Evolutionary conservation across 2,113 vertebrate genomes (phyloP), one percentile per base, ranked within the genome.

Genomic region (Toxostoma redivivum): DNA sequence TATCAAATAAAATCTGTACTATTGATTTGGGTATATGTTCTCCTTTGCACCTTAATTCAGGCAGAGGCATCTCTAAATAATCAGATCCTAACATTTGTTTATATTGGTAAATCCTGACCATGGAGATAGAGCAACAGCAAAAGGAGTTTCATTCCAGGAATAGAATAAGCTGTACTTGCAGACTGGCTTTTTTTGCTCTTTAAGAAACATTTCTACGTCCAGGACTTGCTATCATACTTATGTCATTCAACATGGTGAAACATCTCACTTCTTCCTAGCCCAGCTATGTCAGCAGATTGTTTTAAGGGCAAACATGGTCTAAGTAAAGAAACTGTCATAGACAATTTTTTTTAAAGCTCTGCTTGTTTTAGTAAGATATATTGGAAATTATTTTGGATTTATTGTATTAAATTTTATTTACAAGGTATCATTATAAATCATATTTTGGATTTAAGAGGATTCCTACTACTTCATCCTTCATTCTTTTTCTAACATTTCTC

Each of bases 221-320:
- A 83, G 19, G 24, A 50, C 80, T 40, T 93, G 88, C 25, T 94
- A 92, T 83, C 88, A 77, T 90, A 90, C 42, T 93, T 95, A 94
- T 8, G 69, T 78, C 83, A 93, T 28, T 74, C 47, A 90, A 11
- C 10, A 81, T 7, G 28, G 22, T 83, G 44, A 78, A 92, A 88
- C 15, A 94, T 70, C 60, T 95, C 86, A 90, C 76, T 56, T 31
- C 23, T 83, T 8, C 24, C 23, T 33, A 90, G 24, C 23, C 25
- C 33, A 62, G 45, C 58, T 83, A 73, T 62, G 60, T 94, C 92
- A 95, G 92, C 91, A 84, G 58, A 79, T 71, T 74, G 33, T 81
- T 95, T 95, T 83, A 95, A 93, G 86, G 58, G 11, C 60, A 92
- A 83, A 61, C 23, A 57, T 4, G 11, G 10, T 58, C 76, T 86